phyloP scores from a whole-genome alignment of 2,797 vertebrate species.

The Anguilla anguilla region DNA sequence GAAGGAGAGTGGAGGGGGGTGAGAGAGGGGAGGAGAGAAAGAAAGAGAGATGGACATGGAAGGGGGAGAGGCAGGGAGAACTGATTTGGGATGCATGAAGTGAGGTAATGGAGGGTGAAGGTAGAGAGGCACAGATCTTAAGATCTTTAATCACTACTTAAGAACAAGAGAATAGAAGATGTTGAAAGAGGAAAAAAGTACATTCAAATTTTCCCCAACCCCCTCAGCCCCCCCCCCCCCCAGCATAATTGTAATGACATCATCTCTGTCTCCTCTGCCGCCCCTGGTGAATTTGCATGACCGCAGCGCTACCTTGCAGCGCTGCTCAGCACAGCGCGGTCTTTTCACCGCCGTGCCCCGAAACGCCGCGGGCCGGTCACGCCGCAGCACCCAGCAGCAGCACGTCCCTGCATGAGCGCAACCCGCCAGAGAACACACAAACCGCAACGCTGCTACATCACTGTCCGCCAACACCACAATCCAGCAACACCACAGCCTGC shows the following conservation, averaged over 20 bases:
- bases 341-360: slow-evolving; percentile 20
- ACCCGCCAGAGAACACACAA: background rate
- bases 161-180: slow-evolving; percentile 49
- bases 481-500: slow-evolving; percentile 1
- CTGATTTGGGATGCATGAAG: background rate
- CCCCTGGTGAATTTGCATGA: slow-evolving; percentile 44
- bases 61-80: slow-evolving; percentile 21
- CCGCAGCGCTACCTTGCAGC: slow-evolving; percentile 8
- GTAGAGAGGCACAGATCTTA: background rate
- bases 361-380: background rate
- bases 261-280: slow-evolving; percentile 58
- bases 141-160: slow-evolving; percentile 41
- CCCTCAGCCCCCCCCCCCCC: background rate
- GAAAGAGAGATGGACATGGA: background rate
- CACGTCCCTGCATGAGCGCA: background rate
- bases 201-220: background rate
- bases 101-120: too few species aligned
- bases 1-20: slow-evolving; percentile 3
- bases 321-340: slow-evolving; percentile 18
- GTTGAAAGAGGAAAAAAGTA: slow-evolving; percentile 29
- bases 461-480: background rate
- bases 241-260: slow-evolving; percentile 53
- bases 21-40: background rate
- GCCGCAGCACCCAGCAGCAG: too few species aligned
- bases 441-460: too few species aligned